phyloP scores from a whole-genome alignment of 2,113 vertebrate genomes.

The Microtus montanus region DNA sequence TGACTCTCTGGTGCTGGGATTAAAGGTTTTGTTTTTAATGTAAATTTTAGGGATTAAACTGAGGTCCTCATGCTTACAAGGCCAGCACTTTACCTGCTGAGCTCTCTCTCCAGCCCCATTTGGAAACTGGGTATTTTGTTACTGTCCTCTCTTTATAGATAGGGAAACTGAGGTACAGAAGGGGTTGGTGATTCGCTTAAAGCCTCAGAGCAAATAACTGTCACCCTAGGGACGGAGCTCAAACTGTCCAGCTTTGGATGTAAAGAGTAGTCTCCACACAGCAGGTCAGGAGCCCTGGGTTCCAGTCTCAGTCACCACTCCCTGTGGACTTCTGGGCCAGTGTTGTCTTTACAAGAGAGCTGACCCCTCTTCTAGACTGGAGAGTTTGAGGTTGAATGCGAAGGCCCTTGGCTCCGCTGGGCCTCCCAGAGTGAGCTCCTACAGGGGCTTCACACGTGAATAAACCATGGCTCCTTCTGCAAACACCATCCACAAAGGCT shows the following conservation, averaged over 20 bases:
- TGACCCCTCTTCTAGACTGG: background rate
- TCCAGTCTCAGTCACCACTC: background rate
- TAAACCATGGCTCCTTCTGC: constrained; percentile 33
- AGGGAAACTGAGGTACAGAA: background rate
- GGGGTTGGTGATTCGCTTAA: background rate
- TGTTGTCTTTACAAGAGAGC: background rate
- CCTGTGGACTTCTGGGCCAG: background rate
- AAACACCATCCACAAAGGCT: constrained; percentile 83
- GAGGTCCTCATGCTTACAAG: background rate
- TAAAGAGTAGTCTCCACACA: rapidly evolving
- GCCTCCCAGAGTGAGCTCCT: background rate
- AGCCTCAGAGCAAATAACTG: background rate
- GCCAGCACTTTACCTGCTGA: background rate
- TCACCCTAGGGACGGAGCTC: background rate
- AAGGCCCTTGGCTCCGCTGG: constrained; percentile 23
- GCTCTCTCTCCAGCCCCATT: rapidly evolving
- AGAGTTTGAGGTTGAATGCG: background rate
- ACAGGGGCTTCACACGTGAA: background rate
- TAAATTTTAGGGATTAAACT: background rate
- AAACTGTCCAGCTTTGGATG: background rate
- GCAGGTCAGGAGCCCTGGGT: background rate
- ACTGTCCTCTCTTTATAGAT: background rate
- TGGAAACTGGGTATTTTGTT: background rate
- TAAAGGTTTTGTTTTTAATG: background rate
- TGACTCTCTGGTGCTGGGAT: background rate